Evolutionary conservation across 2,797 vertebrate species (phyloP).

Genomic region (Tenualosa ilisha): DNA sequence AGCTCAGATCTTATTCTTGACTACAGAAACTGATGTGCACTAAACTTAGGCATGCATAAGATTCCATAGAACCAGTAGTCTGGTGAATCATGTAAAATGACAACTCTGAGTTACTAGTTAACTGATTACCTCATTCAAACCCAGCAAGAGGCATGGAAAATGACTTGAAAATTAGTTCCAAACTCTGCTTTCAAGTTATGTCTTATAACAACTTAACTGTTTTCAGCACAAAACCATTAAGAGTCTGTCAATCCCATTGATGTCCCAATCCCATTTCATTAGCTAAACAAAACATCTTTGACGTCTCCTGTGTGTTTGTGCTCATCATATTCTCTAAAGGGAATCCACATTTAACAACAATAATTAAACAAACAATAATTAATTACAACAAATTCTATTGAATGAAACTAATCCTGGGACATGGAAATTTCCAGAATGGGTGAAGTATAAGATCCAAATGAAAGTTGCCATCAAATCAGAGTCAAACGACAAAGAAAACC

Average conservation of each 20-base stretch:
- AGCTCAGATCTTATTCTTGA: not conserved
- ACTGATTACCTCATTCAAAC: not conserved
- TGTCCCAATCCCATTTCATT: not conserved
- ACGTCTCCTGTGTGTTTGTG: not conserved
- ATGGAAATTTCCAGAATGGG: slow-evolving; percentile 62
- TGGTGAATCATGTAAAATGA: not conserved
- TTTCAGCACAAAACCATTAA: not conserved
- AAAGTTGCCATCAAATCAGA: slow-evolving; percentile 26
- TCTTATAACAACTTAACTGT: not conserved
- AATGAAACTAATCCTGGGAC: slow-evolving; percentile 22
- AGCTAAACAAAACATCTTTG: not conserved
- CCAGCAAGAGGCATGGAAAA: not conserved
- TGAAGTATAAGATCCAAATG: slow-evolving; percentile 67
- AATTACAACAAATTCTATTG: not conserved
- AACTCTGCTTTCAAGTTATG: not conserved
- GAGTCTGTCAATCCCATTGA: not conserved
- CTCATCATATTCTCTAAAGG: not conserved
- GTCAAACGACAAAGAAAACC: slow-evolving; percentile 23
- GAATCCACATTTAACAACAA: not conserved
- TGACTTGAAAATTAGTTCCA: not conserved
- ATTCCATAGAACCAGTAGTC: not conserved
- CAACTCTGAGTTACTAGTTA: not conserved
- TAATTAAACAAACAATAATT: no score
- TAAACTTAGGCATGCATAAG: not conserved
- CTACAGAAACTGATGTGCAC: not conserved